Evolutionary conservation across 2,888 invertebrate genomes (phyloP), one percentile per base, ranked within the genome.

Genomic region (Apamea crenata): DNA sequence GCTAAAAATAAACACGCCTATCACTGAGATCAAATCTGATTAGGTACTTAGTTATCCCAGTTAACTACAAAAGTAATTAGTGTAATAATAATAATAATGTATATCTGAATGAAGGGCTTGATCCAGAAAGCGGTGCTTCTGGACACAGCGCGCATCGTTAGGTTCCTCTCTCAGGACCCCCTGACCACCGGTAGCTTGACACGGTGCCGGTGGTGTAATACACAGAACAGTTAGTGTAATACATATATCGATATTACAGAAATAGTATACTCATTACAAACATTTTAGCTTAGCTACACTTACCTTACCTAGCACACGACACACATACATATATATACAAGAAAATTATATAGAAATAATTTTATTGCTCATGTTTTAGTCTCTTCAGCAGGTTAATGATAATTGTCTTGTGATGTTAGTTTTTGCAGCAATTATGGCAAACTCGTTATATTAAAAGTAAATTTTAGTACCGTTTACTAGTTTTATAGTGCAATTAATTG

Each of bases 1-100:
- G 18, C 66, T 80, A 66, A 72, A 80, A 59, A 80, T 80, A 80
- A 36, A 56, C 56, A 50, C n/a, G 18, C 5, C 56, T 21, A 80
- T 80, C 56, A 40, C 47, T 59, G 53, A 71, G 14, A 25, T 29
- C 71, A 56, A 36, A 71, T 47, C 66, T 59, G 18, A 80, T 71
- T 50, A 63, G 32, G 18, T 29, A 8, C 18, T 32, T 63, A 29
- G 56, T 36, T 65, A 66, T 40, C 18, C 8, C 50, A 12, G 53
- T 18, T 79, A 79, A 40, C 3, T 66, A 16, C 29, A 36, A 56
- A 32, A 16, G 0, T 14, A 79, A 56, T 14, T 10, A 36, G 40
- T 71, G 25, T 36, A 29, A 47, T 21, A 36, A 29, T 36, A 36
- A 29, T 36, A 61, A 16, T 16, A 10, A n/a, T 65, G n/a, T 12